A percentile compares a stretch with the other conserved stretches of the same genome.
Evolutionary conservation across 2,888 invertebrate genomes (phyloP).

Genomic region (Listrodromus nycthemerus): DNA sequence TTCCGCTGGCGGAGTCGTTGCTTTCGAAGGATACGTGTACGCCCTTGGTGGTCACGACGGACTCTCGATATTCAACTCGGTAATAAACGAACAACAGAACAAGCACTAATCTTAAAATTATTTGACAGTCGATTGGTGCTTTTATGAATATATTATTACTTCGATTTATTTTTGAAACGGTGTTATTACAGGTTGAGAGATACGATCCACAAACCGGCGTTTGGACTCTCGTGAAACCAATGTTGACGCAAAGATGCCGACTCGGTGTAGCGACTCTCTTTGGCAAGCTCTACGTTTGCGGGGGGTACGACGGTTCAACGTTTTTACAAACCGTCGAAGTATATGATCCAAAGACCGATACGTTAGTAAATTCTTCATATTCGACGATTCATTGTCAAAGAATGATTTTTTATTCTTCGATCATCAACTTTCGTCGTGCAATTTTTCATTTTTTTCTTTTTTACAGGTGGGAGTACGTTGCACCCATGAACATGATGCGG

Average conservation of each 20-base stretch:
- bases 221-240: slow-evolving; percentile 91
- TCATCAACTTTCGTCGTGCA: background rate
- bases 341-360: slow-evolving; percentile 90
- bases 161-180: slow-evolving; percentile 15
- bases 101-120: background rate
- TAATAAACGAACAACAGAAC: slow-evolving; percentile 72
- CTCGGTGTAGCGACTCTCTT: slow-evolving; percentile 93
- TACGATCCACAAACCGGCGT: slow-evolving; percentile 90
- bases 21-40: slow-evolving; percentile 90
- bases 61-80: slow-evolving; percentile 93
- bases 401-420: background rate
- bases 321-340: slow-evolving; percentile 94
- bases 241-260: slow-evolving; percentile 92
- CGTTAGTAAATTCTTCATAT: slow-evolving; percentile 82
- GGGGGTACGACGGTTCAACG: slow-evolving; percentile 93
- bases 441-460: slow-evolving; percentile 30
- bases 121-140: background rate
- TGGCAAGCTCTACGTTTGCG: slow-evolving; percentile 93
- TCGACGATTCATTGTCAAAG: background rate
- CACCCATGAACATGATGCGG: slow-evolving; percentile 93
- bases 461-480: slow-evolving; percentile 90
- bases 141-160: slow-evolving; percentile 6
- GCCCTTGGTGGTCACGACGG: slow-evolving; percentile 96
- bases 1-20: slow-evolving; percentile 90
- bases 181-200: slow-evolving; percentile 87